These are phyloP conservation scores for Echinometra lucunter DNA, from an alignment of 53 echinoderm and acorn worm species.

Conservation along the genomic window DNA sequence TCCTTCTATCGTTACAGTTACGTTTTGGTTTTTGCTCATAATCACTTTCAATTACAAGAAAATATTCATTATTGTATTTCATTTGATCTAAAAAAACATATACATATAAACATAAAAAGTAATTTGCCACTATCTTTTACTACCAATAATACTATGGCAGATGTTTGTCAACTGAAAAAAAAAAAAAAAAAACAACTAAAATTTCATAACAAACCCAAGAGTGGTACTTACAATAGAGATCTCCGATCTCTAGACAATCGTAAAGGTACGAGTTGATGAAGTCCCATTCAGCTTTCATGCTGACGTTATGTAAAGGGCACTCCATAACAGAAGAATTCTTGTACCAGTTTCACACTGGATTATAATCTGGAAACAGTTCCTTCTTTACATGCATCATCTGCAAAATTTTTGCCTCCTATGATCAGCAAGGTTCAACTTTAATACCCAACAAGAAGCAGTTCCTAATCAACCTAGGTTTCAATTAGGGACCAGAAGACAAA, in stretches of 20 bases:
- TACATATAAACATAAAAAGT: too few relatives aligned
- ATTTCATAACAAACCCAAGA: too few relatives aligned
- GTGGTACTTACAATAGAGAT: conserved; percentile 76
- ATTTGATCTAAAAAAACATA: too few relatives aligned
- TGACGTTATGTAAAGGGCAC: not conserved
- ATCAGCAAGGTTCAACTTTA: not conserved
- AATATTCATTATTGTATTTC: too few relatives aligned
- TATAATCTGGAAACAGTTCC: not conserved
- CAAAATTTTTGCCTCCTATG: not conserved
- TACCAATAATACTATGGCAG: too few relatives aligned
- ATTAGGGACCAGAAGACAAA: not conserved
- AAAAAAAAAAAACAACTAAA: too few relatives aligned
- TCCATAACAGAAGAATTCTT: not conserved
- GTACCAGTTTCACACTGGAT: not conserved
- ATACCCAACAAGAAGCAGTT: not conserved
- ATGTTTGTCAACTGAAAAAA: too few relatives aligned
- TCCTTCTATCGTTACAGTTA: too few relatives aligned
- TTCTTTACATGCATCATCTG: conserved; percentile 4
- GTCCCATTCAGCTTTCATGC: conserved; percentile 72
- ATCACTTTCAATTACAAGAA: too few relatives aligned
- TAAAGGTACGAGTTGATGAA: conserved; percentile 85
- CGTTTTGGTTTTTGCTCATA: too few relatives aligned
- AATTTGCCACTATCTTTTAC: too few relatives aligned
- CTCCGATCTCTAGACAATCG: conserved; percentile 78
- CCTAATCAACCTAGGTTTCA: not conserved